phyloP scores from a whole-genome alignment of 2,113 vertebrate species.

The Leptosomus discolor region DNA sequence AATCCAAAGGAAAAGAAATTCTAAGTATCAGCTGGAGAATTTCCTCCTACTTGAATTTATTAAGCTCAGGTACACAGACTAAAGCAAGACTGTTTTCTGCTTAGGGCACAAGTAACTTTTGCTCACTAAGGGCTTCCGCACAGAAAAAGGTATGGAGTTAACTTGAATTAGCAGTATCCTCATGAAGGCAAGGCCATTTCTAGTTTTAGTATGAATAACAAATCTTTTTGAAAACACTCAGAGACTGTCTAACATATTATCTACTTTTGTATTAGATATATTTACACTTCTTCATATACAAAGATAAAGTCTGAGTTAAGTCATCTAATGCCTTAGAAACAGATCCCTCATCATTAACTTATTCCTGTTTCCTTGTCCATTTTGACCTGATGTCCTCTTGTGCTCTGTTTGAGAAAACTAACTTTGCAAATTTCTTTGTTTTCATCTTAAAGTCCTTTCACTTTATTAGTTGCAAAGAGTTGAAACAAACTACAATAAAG shows the following conservation, averaged over 20 bases:
- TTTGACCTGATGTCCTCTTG: background rate
- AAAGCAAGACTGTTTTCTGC: background rate
- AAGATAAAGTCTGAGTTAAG: background rate
- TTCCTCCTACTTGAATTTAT: background rate
- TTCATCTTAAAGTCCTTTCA: background rate
- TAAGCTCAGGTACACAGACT: background rate
- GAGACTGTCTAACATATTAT: background rate
- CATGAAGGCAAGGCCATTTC: background rate
- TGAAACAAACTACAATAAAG: background rate
- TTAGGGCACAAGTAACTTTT: background rate
- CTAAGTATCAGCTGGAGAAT: background rate
- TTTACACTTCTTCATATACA: background rate
- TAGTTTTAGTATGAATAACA: background rate
- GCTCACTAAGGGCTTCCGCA: background rate
- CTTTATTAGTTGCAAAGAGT: background rate
- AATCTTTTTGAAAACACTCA: background rate
- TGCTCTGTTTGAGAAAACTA: background rate
- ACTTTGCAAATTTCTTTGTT: background rate
- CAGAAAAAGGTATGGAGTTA: background rate
- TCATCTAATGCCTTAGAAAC: background rate
- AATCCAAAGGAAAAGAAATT: background rate
- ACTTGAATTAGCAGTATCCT: background rate
- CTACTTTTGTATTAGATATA: background rate
- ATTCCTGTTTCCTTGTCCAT: background rate
- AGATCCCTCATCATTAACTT: background rate